Base-by-base conservation (phyloP, 2,113 vertebrate genomes). In the Equus quagga region DNA sequence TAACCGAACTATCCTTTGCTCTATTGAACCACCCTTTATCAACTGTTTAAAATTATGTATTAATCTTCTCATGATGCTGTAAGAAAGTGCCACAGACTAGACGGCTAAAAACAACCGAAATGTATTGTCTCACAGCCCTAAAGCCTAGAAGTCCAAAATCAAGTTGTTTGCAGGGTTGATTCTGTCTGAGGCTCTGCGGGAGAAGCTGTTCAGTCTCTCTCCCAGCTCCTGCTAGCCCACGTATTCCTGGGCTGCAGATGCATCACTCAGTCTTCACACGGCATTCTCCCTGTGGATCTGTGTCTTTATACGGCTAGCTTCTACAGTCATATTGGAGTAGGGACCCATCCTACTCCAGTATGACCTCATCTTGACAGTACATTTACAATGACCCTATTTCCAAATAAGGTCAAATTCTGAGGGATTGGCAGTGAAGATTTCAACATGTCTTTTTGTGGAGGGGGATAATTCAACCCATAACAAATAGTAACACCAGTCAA, bases 141-240 rank as follows among this genome's bases (percentile, higher is more conserved):
- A 46, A 93, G 54, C 12, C 13, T 76, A 36, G 15, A 51, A n/a
- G 2, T 21, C 54, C 46, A 23, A 81, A 56, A 18, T 31, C 82
- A 9, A 67, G 33, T 17, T 26, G 21, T 80, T 19, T 21, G 19
- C 0, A 12, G 18, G 41, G 18, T 21, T 26, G 60, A 13, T 62
- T 51, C 26, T 26, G 18, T 54, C 13, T 28, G 13, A 72, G 5
- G 2, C 23, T 65, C 62, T 23, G 79, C 36, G 41, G 23, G 15
- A 76, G 67, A 70, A 12, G 1, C 4, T 11, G 1, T 8, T 28
- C 69, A 76, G 3, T 67, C 31, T 54, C 6, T n/a, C 24, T 67
- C 41, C 9, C 3, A 33, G 41, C 24, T 10, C 33, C 15, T 4
- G 46, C 5, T 51, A 41, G 1, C 1, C 6, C 33, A 49, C 0